Base-by-base conservation (phyloP, 35 echinoderm and acorn worm genomes). In the Hemicentrotus pulcherrimus region DNA sequence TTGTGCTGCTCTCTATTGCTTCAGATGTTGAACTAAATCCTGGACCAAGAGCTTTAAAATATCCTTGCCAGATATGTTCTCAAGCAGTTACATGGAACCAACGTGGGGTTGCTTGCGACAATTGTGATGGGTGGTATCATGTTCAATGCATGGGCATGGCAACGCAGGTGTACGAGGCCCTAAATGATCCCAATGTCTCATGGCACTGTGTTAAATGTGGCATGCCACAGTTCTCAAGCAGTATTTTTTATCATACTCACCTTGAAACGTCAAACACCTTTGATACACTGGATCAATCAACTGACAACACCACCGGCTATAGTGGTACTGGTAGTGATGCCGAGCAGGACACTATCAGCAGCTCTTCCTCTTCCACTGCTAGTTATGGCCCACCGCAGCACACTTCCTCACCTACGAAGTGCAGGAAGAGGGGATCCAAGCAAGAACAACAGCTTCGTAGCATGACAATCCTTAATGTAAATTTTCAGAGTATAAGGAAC, bases 71-170 rank as follows among this genome's bases (percentile, higher is more conserved):
- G n/a, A n/a, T n/a, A n/a, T n/a, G n/a, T n/a, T n/a, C n/a, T n/a
- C n/a, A n/a, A n/a, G n/a, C n/a, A n/a, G n/a, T n/a, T n/a, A n/a
- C n/a, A n/a, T n/a, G n/a, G n/a, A n/a, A n/a, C n/a, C n/a, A n/a
- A n/a, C n/a, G n/a, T 41, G 94, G 48, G n/a, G 88, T 95, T 31
- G 47, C 31, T 16, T 96, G 96, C 86, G 88, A 95, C 35, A 70
- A 91, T 61, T 96, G 96, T 50, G 35, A 95, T 70, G 41, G 86
- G 32, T 95, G 96, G 94, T 95, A 71, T 78, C 94, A 96, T 86
- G 50, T 50, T 32, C 41, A 95, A 12, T 96, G 96, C 86, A 96
- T 96, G 94, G 94, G 86, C 30, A 97, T 97, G 96, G 86, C 86
- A 22, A 97, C 94, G 9, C 59, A 61, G 61, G 91, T 91, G 12